Conservation (phyloP, 2,888 invertebrate species). For the Lasioglossum calceatum region DNA sequence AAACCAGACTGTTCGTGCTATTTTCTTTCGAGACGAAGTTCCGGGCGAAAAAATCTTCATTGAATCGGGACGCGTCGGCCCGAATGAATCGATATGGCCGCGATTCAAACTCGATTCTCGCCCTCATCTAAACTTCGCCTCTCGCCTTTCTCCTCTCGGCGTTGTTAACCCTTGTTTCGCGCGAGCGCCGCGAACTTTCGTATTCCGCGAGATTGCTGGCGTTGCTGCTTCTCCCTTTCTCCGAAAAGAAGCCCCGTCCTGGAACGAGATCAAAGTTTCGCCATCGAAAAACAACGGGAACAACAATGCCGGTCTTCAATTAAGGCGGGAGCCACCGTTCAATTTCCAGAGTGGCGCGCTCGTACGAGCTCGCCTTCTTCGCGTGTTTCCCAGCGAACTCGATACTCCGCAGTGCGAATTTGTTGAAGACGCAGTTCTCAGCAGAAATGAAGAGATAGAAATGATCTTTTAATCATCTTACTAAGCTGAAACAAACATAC, state of each 20-base stretch:
- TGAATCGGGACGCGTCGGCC: conserved; percentile 21
- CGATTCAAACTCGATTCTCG: conserved; percentile 61
- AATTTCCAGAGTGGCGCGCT: not conserved
- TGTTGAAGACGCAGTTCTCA: not conserved
- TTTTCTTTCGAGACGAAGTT: not conserved
- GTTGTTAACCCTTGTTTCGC: conserved; percentile 53
- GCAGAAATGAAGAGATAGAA: not conserved
- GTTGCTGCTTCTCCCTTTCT: not conserved
- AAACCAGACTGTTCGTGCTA: conserved; percentile 13
- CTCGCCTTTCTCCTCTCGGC: not conserved
- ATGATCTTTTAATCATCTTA: not conserved
- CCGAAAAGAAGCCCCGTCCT: not conserved
- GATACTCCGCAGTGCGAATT: not conserved
- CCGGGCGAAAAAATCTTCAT: not conserved
- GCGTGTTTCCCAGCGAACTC: not conserved
- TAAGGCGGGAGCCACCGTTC: conserved; percentile 24
- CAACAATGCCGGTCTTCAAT: conserved; percentile 25
- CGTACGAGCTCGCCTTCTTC: not conserved
- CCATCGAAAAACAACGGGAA: conserved; percentile 29
- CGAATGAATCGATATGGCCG: conserved; percentile 50
- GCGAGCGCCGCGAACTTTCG: conserved; percentile 42
- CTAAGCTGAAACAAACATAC: not conserved
- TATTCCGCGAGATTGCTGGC: conserved; percentile 49
- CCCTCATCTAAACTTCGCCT: conserved; percentile 48
- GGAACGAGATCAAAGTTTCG: conserved; percentile 46